Conservation (phyloP, 2,113 vertebrate species). For the Tachysurus fulvidraco region DNA sequence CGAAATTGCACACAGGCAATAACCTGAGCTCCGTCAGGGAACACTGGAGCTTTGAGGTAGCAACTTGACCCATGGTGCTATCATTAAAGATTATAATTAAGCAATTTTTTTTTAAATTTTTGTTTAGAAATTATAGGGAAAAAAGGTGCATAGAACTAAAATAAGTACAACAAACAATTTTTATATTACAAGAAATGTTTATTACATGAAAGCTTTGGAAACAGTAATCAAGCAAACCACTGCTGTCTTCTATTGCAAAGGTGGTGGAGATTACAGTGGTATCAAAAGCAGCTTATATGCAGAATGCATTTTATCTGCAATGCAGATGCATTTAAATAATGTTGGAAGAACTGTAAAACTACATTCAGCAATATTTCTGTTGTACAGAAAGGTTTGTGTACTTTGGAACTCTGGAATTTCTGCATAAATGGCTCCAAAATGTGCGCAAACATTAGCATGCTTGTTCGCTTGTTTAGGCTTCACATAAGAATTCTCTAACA, state of each 20-base stretch:
- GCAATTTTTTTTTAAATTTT: background rate
- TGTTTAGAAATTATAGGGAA: background rate
- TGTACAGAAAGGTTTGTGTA: background rate
- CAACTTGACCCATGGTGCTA: background rate
- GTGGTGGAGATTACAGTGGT: slow-evolving; percentile 14
- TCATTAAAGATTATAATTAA: background rate
- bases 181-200: slow-evolving; percentile 27
- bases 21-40: too few species aligned
- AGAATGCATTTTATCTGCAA: background rate
- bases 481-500: background rate
- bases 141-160: background rate
- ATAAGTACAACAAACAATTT: background rate
- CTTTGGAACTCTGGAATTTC: slow-evolving; percentile 15
- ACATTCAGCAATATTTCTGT: slow-evolving; percentile 32
- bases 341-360: slow-evolving; percentile 20
- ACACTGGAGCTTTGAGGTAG: background rate
- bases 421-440: slow-evolving; percentile 8
- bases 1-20: background rate
- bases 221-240: slow-evolving; percentile 17
- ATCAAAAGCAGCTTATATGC: slow-evolving; percentile 30
- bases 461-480: background rate
- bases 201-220: slow-evolving; percentile 30
- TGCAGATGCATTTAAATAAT: background rate
- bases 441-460: background rate
- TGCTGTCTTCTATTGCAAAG: slow-evolving; percentile 36